These are phyloP conservation scores for Drosophila kokeensis DNA, from an alignment of 2,888 invertebrate species.

Conservation along the genomic window DNA sequence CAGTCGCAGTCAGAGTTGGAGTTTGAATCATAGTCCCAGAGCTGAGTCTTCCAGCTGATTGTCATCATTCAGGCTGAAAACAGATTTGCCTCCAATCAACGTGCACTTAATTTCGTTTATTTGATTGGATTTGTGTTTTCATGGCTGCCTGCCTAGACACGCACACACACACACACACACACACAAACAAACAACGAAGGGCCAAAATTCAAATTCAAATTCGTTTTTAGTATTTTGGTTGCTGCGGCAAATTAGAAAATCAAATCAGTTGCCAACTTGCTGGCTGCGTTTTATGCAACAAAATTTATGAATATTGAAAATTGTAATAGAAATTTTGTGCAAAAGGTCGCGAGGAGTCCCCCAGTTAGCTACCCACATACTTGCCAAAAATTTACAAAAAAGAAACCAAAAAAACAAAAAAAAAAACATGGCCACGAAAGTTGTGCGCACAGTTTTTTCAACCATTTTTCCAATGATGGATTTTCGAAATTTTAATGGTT, in stretches of 20 bases:
- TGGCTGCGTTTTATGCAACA: constrained; percentile 47
- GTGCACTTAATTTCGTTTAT: constrained; percentile 81
- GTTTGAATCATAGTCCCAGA: constrained; percentile 13
- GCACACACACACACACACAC: constrained; percentile 17
- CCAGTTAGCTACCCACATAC: constrained; percentile 19
- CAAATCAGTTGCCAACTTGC: constrained; percentile 70
- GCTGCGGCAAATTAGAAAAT: constrained; percentile 71
- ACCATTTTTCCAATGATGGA: constrained; percentile 83
- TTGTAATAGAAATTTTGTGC: constrained; percentile 71
- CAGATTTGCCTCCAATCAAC: constrained; percentile 81
- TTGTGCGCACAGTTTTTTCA: constrained; percentile 68
- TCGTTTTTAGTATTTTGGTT: constrained; percentile 50
- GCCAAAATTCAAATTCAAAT: constrained; percentile 65
- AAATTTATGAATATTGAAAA: constrained; percentile 79
- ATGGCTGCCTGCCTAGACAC: constrained; percentile 66
- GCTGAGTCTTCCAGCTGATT: constrained; percentile 60
- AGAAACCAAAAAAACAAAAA: constrained; percentile 42
- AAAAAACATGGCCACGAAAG: constrained; percentile 77
- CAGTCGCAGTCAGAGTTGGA: constrained; percentile 1
- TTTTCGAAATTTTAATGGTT: constrained; percentile 84
- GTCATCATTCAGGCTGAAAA: constrained; percentile 81
- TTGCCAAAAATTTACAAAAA: constrained; percentile 44
- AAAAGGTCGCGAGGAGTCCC: constrained; percentile 29
- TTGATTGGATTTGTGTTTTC: constrained; percentile 81
- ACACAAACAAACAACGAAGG: constrained; percentile 8